Evolutionary conservation across 2,797 vertebrate genomes (phyloP), one percentile per base, ranked within the genome.

Genomic region (Acrossocheilus fasciatus): DNA sequence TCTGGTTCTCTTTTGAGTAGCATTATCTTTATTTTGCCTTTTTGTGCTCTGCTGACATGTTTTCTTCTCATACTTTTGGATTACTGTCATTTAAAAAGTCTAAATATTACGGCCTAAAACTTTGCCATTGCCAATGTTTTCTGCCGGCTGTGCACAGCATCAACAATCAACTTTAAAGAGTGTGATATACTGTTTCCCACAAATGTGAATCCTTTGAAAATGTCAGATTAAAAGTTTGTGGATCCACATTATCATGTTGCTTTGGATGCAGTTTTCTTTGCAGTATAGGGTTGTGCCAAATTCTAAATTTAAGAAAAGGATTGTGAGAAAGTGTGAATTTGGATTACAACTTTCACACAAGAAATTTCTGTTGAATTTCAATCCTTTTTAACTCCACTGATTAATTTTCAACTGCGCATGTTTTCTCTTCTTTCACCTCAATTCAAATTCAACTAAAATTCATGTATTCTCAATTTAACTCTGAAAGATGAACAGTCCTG

Each of bases 41-140:
- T 84, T 78, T 69, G 36, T 84, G 74, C 59, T 57, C 62, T 66
- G 23, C 64, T 34, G 62, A 76, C 20, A 77, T 54, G 18, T 50
- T 81, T 81, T 68, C 45, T 3, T n/a, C 64, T 68, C 79, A 81
- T 68, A 66, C 41, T 59, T 73, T 68, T 86, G 18, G n/a, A 70
- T 72, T 81, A 80, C 36, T 36, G 84, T 72, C 47, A 86, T 59
- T 68, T 81, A 81, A 81, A 68, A 80, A 68, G 41, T 50, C 45
- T 23, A 50, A 68, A 66, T 50, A 26, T 54, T 45, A 39, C 1
- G n/a, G 52, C 15, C 3, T 45, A 43, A 78, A 78, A 85, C 77
- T 79, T 79, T 54, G 26, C 20, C 26, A 23, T 45, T 85, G 23
- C 30, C n/a, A 79, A 47, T 73, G 18, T 47, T 59, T 86, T 64